Evolutionary conservation across 2,113 vertebrate genomes (phyloP).

Genomic region (Nesospiza acunhae): DNA sequence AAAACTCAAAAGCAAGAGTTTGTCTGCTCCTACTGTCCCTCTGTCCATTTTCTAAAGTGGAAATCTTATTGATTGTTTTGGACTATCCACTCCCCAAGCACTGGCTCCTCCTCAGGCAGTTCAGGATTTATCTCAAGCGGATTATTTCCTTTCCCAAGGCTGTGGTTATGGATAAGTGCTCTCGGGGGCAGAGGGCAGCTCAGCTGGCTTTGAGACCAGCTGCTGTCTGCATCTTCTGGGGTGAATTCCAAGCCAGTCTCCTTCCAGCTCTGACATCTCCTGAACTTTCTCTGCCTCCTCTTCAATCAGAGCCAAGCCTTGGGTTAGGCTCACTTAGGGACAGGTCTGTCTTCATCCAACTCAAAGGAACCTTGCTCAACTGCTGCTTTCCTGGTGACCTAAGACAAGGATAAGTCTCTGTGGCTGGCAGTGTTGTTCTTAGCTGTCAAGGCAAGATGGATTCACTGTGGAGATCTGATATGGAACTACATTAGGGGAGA

Average conservation of each 20-base stretch:
- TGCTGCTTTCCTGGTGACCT: constrained; percentile 12
- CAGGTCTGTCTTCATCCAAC: neutral
- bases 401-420: neutral
- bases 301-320: neutral
- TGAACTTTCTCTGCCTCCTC: neutral
- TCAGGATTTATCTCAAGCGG: neutral
- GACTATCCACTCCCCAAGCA: neutral
- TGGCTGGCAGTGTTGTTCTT: constrained; percentile 44
- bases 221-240: neutral
- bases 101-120: neutral
- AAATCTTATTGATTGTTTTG: neutral
- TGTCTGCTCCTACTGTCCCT: neutral
- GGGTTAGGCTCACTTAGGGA: neutral
- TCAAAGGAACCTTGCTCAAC: neutral
- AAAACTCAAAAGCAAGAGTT: neutral
- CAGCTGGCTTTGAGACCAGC: neutral
- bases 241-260: neutral
- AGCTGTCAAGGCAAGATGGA: constrained; percentile 61
- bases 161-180: neutral
- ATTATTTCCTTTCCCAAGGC: neutral
- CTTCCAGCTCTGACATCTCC: neutral
- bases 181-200: neutral
- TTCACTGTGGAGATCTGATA: constrained; percentile 43
- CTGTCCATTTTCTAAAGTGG: neutral
- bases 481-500: neutral